Evolutionary conservation across 2,888 invertebrate genomes (phyloP), one percentile per base, ranked within the genome.

Genomic region (Polyommatus icarus): DNA sequence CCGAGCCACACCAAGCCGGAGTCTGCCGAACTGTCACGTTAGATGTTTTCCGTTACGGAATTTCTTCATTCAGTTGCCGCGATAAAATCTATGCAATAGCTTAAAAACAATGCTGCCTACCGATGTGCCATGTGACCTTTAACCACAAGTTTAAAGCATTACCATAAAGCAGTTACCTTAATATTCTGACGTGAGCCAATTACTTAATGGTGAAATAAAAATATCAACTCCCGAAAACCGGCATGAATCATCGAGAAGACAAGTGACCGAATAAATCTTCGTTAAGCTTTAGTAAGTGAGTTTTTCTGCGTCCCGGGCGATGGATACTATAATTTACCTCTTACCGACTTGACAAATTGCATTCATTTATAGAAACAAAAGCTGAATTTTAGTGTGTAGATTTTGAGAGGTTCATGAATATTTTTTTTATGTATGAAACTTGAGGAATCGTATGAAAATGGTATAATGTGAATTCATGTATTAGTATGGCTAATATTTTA

Each of bases 221-320:
- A 36, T 54, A 50, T n/a, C 46, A 71, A 36, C 77, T 71, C 79
- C 76, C 76, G 76, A 75, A 80, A 79, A 80, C 78, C 79, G 77
- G 81, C 80, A 82, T 84, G 83, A 83, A 84, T 85, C 83, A 84
- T 83, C 78, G 82, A 80, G 82, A 85, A 84, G 83, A 83, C 83
- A 83, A 84, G 84, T 81, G 82, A 81, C 79, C 82, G 80, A 83
- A 86, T 85, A 86, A 85, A 85, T 86, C 86, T 85, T 85, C 83
- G 84, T 86, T 85, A 85, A 84, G 84, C 84, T 82, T 84, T 85
- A 84, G 85, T 85, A 86, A 85, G 85, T 84, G 84, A 83, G 84
- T 82, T 81, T 81, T 83, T 83, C 83, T 82, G 67, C 83, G 80
- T 80, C 81, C 79, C 79, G 80, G 79, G 82, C 82, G 81, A 82